A percentile compares a stretch with the other conserved stretches of the same genome.
Evolutionary conservation across 2,797 vertebrate species (phyloP).

Genomic region (Linurgus olivaceus): DNA sequence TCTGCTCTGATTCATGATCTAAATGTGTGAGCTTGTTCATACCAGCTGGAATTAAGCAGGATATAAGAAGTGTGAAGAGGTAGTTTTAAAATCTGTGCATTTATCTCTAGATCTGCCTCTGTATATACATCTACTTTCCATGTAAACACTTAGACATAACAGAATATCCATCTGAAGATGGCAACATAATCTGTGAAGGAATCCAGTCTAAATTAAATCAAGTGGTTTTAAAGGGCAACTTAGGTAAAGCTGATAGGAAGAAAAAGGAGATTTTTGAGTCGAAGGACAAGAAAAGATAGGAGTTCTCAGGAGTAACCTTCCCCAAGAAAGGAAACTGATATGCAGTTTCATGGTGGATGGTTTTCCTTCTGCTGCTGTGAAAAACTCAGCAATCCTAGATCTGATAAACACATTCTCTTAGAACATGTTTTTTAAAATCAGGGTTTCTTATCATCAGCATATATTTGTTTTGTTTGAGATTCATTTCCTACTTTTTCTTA

Average conservation of each 20-base stretch:
- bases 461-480: background rate
- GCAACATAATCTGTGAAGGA: background rate
- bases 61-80: background rate
- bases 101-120: background rate
- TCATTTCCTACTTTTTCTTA: background rate
- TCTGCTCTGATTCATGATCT: conserved; percentile 17
- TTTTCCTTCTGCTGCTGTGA: background rate
- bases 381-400: background rate
- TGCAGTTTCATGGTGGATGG: background rate
- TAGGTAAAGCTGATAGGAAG: background rate
- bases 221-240: background rate
- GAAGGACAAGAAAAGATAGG: background rate
- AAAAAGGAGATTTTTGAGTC: background rate
- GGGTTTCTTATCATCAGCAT: background rate
- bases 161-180: background rate
- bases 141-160: background rate
- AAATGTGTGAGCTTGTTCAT: background rate
- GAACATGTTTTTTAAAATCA: background rate
- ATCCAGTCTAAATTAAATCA: background rate
- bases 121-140: background rate
- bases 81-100: background rate
- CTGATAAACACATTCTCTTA: background rate
- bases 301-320: background rate
- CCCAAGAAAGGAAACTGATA: background rate
- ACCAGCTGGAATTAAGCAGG: background rate